Evolutionary conservation across 2,113 vertebrate genomes (phyloP).

Genomic region (Verasper variegatus): DNA sequence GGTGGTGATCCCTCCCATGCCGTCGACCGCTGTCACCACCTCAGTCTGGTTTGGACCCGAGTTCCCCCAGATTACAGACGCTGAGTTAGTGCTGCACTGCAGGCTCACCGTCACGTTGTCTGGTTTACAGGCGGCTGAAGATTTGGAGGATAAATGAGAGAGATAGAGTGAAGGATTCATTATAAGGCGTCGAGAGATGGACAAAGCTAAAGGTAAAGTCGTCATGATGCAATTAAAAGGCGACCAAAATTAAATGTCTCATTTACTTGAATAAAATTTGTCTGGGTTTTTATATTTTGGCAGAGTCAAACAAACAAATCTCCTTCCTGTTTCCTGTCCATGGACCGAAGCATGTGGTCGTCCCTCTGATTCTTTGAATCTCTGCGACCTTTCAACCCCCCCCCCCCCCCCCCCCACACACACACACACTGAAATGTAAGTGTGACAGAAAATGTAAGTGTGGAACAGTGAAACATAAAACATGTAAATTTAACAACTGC

Average conservation of each 20-base stretch:
- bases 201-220: too few species aligned
- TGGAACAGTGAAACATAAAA: neutral
- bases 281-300: too few species aligned
- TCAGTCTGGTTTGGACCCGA: conserved; percentile 69
- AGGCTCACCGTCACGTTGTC: conserved; percentile 59
- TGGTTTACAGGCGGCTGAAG: conserved; percentile 80
- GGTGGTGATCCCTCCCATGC: conserved; percentile 34
- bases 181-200: neutral
- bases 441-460: neutral
- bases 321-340: neutral
- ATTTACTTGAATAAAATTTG: too few species aligned
- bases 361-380: neutral
- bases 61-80: conserved; percentile 74
- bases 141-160: neutral
- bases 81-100: conserved; percentile 73
- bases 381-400: too few species aligned
- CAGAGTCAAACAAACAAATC: neutral
- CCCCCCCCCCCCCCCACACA: too few species aligned
- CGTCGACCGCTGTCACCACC: conserved; percentile 64
- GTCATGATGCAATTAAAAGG: too few species aligned
- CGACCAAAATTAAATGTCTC: too few species aligned
- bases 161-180: neutral
- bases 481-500: neutral
- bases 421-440: neutral
- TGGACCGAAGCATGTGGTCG: neutral